Evolutionary conservation across 2,797 vertebrate species (phyloP).

Genomic region (Miopithecus talapoin): DNA sequence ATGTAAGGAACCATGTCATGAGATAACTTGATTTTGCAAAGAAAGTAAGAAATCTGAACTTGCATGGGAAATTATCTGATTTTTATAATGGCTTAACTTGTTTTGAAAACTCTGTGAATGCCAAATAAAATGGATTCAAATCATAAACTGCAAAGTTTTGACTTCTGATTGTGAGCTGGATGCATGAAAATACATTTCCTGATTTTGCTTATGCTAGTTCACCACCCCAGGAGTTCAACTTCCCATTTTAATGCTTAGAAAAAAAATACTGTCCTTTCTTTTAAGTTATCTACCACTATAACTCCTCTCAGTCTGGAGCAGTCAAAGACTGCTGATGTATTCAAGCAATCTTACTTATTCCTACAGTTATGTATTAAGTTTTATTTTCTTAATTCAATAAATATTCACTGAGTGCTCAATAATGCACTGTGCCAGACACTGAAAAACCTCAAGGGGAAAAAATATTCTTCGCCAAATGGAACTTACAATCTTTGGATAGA

Average conservation of each 20-base stretch:
- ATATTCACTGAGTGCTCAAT: neutral
- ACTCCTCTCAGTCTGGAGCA: neutral
- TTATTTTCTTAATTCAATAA: conserved; percentile 30
- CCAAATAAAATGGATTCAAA: neutral
- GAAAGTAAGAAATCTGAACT: neutral
- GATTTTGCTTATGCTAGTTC: neutral
- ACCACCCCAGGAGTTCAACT: neutral
- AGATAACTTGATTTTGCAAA: neutral
- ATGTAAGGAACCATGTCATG: neutral
- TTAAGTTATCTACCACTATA: neutral
- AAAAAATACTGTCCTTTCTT: neutral
- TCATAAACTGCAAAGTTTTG: neutral
- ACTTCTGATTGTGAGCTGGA: neutral
- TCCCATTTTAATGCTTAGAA: neutral
- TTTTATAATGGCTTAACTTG: neutral
- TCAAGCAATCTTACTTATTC: conserved; percentile 8
- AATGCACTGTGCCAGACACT: neutral
- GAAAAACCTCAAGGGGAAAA: neutral
- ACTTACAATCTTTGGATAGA: neutral
- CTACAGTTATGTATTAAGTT: neutral
- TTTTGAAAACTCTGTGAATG: neutral
- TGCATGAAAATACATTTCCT: neutral
- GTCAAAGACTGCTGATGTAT: neutral
- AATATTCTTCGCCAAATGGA: neutral
- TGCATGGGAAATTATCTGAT: neutral